Conservation (phyloP, 2,113 vertebrate genomes). For the Nesospiza acunhae region DNA sequence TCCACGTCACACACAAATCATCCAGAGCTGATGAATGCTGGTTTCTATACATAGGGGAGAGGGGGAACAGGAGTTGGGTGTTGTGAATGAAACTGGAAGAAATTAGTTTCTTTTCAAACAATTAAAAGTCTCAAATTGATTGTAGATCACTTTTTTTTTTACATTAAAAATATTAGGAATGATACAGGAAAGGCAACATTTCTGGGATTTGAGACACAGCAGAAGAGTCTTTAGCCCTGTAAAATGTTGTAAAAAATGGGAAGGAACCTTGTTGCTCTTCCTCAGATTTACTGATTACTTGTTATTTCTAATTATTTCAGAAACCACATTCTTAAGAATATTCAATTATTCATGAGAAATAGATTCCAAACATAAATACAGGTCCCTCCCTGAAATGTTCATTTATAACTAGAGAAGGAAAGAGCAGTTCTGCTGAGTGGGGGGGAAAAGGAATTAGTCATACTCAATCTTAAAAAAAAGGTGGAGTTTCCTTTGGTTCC, state of each 20-base stretch:
- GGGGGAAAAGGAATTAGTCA: neutral
- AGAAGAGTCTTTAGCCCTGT: rapidly evolving
- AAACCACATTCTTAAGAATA: neutral
- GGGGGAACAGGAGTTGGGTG: neutral
- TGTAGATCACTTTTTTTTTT: neutral
- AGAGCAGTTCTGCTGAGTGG: neutral
- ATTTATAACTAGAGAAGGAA: neutral
- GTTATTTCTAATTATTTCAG: neutral
- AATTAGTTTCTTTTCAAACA: neutral
- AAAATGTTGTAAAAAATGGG: neutral
- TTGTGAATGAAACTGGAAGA: neutral
- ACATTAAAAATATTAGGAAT: neutral
- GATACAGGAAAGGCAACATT: neutral
- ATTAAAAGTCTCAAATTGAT: neutral
- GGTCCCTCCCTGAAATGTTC: neutral
- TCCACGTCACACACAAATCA: neutral
- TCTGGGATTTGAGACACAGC: neutral
- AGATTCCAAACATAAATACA: neutral
- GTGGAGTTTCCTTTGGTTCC: neutral
- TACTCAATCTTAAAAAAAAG: neutral
- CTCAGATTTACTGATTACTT: neutral
- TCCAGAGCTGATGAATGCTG: neutral
- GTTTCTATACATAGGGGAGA: neutral
- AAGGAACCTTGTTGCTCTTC: neutral
- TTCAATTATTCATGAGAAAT: neutral